Percentiles rank a stretch among this genome's conserved stretches.
Conservation (phyloP, 2,113 vertebrate genomes). For the Guaruba guarouba region DNA sequence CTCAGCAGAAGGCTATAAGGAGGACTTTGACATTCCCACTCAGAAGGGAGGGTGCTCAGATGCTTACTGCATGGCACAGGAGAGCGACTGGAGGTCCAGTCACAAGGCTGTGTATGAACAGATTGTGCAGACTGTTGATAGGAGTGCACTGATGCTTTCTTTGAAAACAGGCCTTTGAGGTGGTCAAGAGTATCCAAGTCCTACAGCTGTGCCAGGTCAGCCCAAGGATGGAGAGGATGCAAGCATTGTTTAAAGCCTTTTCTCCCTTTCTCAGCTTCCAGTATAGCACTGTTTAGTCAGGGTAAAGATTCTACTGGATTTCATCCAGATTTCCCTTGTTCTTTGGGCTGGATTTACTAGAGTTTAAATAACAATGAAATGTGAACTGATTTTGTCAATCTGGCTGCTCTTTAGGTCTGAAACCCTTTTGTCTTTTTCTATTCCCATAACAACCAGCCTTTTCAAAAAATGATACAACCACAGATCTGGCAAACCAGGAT, state of each 20-base stretch:
- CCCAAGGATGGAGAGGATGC: neutral
- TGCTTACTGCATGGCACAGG: neutral
- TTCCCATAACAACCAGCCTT: neutral
- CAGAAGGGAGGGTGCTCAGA: neutral
- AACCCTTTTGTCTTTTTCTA: neutral
- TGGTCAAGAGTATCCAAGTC: neutral
- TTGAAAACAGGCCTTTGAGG: neutral
- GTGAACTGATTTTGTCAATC: neutral
- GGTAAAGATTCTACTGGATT: neutral
- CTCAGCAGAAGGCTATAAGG: neutral
- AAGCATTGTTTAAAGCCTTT: neutral
- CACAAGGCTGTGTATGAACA: no score
- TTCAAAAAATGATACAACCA: neutral
- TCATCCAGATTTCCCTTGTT: slow-evolving; percentile 12
- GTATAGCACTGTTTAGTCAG: neutral
- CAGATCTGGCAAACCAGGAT: neutral
- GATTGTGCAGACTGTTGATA: neutral
- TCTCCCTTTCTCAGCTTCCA: neutral
- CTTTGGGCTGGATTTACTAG: neutral
- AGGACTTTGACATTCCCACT: neutral
- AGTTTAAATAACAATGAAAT: slow-evolving; percentile 22
- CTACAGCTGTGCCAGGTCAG: neutral
- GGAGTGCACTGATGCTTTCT: neutral
- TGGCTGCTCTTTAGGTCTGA: neutral
- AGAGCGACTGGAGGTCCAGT: neutral